phyloP scores from a whole-genome alignment of 2,113 vertebrate species.

The Pseudorhombus dupliciocellatus region DNA sequence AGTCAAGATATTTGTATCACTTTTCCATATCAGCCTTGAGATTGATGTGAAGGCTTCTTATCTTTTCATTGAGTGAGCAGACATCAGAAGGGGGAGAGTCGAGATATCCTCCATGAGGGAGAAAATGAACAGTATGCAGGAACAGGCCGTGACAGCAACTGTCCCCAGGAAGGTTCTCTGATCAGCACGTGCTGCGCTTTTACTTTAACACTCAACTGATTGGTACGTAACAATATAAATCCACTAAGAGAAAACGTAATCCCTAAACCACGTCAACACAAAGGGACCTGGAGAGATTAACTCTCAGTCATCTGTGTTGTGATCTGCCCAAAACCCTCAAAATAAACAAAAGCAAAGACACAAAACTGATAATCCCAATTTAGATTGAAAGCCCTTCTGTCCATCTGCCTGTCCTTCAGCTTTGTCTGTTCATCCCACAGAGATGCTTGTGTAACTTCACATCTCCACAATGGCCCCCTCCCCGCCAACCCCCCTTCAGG shows the following conservation, averaged over 20 bases:
- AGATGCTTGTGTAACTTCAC: conserved; percentile 13
- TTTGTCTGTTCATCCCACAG: conserved; percentile 38
- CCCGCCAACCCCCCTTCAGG: neutral
- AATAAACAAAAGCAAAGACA: conserved; percentile 26
- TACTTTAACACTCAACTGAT: neutral
- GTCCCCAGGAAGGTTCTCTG: neutral
- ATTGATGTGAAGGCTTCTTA: conserved; percentile 13
- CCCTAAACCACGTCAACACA: conserved; percentile 31
- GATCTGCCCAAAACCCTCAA: conserved; percentile 9
- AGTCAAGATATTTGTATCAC: conserved; percentile 12
- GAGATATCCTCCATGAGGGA: conserved; percentile 1
- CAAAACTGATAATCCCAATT: conserved; percentile 27
- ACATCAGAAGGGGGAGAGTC: conserved; percentile 17
- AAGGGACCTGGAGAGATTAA: conserved; percentile 30
- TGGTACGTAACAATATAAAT: neutral
- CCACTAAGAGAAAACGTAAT: conserved; percentile 3
- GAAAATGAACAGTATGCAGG: neutral
- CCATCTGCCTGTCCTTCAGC: neutral
- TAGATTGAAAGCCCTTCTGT: neutral
- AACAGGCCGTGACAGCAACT: too few relatives aligned
- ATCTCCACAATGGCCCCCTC: neutral
- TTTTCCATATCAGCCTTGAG: conserved; percentile 28
- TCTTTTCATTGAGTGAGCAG: conserved; percentile 8
- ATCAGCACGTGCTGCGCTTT: neutral
- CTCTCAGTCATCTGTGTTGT: conserved; percentile 26